phyloP scores from a whole-genome alignment of 2,888 invertebrate species.

The Mythimna loreyi region DNA sequence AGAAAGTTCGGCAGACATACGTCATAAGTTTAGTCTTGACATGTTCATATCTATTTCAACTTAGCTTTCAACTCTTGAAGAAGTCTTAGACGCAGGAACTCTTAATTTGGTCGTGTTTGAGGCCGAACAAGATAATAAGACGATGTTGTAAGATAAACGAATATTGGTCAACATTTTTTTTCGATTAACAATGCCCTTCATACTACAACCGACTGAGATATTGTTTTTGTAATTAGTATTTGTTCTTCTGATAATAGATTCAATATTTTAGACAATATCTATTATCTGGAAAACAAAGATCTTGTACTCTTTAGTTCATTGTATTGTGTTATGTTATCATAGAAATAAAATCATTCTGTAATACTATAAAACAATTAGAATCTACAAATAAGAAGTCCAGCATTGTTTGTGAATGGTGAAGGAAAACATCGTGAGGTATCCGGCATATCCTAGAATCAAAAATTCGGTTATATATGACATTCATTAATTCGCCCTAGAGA shows the following conservation, averaged over 20 bases:
- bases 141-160: neutral
- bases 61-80: neutral
- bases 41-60: neutral
- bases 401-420: neutral
- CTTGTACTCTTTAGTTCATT: too few relatives aligned
- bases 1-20: neutral
- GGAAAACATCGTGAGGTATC: too few relatives aligned
- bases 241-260: neutral
- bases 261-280: slow-evolving; percentile 5
- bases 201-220: neutral
- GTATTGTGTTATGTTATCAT: neutral
- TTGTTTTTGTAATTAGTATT: neutral
- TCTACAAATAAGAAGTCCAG: neutral
- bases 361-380: neutral
- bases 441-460: too few relatives aligned
- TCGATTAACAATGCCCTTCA: neutral
- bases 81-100: neutral
- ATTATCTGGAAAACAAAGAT: neutral
- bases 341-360: neutral
- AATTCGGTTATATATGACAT: too few relatives aligned
- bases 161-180: neutral
- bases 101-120: neutral
- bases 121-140: neutral
- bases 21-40: neutral
- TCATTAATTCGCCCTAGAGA: too few relatives aligned